Evolutionary conservation across 2,888 invertebrate genomes (phyloP).

Genomic region (Hydropsyche betteni): DNA sequence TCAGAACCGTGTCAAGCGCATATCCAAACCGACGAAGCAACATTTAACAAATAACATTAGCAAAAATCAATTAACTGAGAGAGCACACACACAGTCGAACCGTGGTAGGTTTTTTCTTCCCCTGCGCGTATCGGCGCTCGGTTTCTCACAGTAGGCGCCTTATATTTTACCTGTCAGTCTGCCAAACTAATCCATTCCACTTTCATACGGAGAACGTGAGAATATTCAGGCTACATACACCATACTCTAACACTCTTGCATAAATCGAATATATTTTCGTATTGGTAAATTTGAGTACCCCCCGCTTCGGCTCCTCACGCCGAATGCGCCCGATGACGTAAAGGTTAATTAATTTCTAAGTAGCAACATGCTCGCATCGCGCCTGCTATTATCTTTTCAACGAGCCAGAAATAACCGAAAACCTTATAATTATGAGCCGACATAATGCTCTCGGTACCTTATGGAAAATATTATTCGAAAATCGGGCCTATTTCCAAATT

Average conservation of each 20-base stretch:
- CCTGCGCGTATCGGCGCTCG: constrained; percentile 29
- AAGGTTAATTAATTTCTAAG: constrained; percentile 45
- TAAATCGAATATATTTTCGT: constrained; percentile 7
- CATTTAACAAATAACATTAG: constrained; percentile 44
- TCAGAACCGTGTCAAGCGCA: constrained; percentile 39
- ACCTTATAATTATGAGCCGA: constrained; percentile 34
- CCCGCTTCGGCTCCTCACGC: constrained; percentile 16
- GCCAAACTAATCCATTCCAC: constrained; percentile 47
- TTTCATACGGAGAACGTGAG: constrained; percentile 47
- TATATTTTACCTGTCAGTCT: constrained; percentile 46
- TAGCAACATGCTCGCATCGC: constrained; percentile 33
- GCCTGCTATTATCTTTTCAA: constrained; percentile 31
- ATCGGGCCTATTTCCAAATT: constrained; percentile 5
- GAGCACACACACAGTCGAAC: constrained; percentile 18
- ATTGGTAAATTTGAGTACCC: constrained; percentile 2
- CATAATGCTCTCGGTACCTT: neutral
- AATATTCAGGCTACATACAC: constrained; percentile 38
- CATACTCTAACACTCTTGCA: neutral
- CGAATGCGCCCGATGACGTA: constrained; percentile 34
- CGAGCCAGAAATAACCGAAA: constrained; percentile 30
- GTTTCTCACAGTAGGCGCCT: constrained; percentile 45
- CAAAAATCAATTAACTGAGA: constrained; percentile 44
- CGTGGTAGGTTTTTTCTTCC: neutral
- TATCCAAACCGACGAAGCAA: constrained; percentile 39
- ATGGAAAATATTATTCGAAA: constrained; percentile 24